Base-by-base conservation (phyloP, 2,113 vertebrate genomes). In the Tamias sibiricus region DNA sequence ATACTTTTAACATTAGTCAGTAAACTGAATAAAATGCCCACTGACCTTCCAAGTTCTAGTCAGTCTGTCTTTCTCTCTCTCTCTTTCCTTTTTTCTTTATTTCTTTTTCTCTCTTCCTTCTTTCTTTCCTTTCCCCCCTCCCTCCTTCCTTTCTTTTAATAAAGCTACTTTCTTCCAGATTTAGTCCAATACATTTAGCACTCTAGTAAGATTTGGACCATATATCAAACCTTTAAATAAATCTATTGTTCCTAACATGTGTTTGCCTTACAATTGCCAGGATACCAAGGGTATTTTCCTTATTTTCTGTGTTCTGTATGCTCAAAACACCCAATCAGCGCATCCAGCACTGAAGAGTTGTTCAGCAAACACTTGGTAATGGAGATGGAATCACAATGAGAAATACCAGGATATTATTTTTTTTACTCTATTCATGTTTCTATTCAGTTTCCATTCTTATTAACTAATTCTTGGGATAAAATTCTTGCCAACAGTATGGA, bases 131-230 rank as follows among this genome's bases (percentile, higher is more conserved):
- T 57, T 5, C 20, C 22, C 17, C 54, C 6, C 6, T 72, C 80
- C 24, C 83, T 8, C 75, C 87, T 85, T 91, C 92, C 88, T 72
- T 77, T 42, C 77, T 87, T 96, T 62, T 32, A 20, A 28, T 74
- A 91, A 80, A 95, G 42, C 57, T 59, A 95, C 96, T 96, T 95
- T 59, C 26, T 92, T 28, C n/a, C 69, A 40, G 47, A 88, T 85
- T 92, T 72, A 62, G 71, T 59, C 62, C 72, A 90, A 95, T 69
- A 40, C 10, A 89, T 64, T 97, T 80, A 90, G 14, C 35, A 90
- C 14, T 87, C 30, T 68, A 95, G 54, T 96, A 93, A 77, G 22
- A 92, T 87, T 87, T 68, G 52, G 62, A 42, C 19, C 8, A 11
- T 42, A 49, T 54, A 40, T 95, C 83, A 90, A 93, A 87, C 3